These are phyloP conservation scores for Anagrus nilaparvatae DNA, from an alignment of 1,140 invertebrate genomes.

Conservation along the genomic window DNA sequence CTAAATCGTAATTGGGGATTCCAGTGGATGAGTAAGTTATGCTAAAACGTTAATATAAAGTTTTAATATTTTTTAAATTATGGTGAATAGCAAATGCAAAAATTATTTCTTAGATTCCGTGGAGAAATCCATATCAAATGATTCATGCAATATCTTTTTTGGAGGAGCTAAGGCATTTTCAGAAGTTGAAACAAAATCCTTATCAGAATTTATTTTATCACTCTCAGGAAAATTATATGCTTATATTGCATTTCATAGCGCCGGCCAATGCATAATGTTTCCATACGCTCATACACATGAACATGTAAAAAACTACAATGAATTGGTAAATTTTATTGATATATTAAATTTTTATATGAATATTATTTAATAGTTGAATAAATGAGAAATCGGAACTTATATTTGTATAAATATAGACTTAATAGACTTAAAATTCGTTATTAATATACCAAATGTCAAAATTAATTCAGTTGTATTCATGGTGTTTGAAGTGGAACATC, in stretches of 20 bases:
- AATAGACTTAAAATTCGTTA: too few species aligned
- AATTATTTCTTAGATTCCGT: too few species aligned
- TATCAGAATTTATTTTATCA: constrained; percentile 43
- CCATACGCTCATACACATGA: constrained; percentile 56
- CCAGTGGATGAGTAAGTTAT: constrained; percentile 55
- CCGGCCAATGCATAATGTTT: constrained; percentile 57
- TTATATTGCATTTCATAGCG: constrained; percentile 69
- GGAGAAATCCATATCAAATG: background rate
- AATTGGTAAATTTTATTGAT: constrained; percentile 44
- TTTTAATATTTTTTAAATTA: too few species aligned
- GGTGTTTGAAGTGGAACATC: too few species aligned
- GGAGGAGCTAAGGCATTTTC: constrained; percentile 59
- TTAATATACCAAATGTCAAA: too few species aligned
- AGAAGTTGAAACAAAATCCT: constrained; percentile 56
- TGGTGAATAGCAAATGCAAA: too few species aligned
- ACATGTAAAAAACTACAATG: constrained; percentile 51
- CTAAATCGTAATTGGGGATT: constrained; percentile 66
- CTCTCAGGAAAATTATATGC: constrained; percentile 46
- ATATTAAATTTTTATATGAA: too few species aligned
- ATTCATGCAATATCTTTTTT: constrained; percentile 60
- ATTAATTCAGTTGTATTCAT: too few species aligned
- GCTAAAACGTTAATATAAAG: too few species aligned
- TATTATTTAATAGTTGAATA: too few species aligned
- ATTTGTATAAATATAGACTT: too few species aligned
- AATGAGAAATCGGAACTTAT: too few species aligned